Percentiles rank a stretch among this genome's conserved stretches.
Evolutionary conservation across 2,797 vertebrate genomes (phyloP).

Genomic region (Champsocephalus esox): DNA sequence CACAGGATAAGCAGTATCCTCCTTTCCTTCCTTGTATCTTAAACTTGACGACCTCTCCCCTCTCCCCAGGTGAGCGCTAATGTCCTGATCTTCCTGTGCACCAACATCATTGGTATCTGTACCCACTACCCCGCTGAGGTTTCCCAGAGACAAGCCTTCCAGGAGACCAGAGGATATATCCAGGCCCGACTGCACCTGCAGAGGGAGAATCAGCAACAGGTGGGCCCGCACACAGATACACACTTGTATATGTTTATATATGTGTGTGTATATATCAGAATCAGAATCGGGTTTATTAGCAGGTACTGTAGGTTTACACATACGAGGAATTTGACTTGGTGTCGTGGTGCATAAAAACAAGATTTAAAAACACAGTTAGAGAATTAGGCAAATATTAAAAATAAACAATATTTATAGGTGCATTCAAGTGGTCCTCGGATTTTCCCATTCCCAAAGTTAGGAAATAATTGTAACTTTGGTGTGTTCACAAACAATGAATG

Average conservation of each 20-base stretch:
- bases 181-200: slow-evolving; percentile 94
- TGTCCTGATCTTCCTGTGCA: slow-evolving; percentile 93
- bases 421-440: no score
- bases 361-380: no score
- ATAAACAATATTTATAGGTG: no score
- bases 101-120: slow-evolving; percentile 95
- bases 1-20: neutral
- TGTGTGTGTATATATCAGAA: no score
- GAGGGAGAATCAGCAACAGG: slow-evolving; percentile 96
- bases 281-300: no score
- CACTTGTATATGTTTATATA: neutral
- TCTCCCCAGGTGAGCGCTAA: slow-evolving; percentile 85
- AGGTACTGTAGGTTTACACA: no score
- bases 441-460: no score
- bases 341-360: no score
- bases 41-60: neutral
- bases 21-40: neutral
- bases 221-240: slow-evolving; percentile 49
- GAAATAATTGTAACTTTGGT: no score
- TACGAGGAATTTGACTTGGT: no score
- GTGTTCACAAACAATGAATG: no score
- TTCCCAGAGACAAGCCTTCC: slow-evolving; percentile 96
- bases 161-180: slow-evolving; percentile 96
- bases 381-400: no score
- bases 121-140: slow-evolving; percentile 96